Evolutionary conservation across 2,113 vertebrate species (phyloP).

Genomic region (Pachycephala philippinensis): DNA sequence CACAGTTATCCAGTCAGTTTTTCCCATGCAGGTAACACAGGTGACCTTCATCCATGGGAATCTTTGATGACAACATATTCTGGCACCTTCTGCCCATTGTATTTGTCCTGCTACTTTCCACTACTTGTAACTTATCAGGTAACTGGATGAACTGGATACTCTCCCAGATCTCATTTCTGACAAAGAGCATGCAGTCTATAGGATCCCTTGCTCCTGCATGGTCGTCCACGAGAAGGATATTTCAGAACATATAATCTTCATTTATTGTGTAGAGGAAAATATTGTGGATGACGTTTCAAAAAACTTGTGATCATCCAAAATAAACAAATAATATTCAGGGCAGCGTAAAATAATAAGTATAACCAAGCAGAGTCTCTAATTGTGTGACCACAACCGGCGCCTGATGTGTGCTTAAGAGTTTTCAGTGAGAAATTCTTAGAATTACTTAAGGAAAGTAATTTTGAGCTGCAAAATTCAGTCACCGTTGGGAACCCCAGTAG

Average conservation of each 20-base stretch:
- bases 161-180: background rate
- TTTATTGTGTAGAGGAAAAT: background rate
- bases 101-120: background rate
- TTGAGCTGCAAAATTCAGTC: background rate
- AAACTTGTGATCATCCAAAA: background rate
- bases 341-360: background rate
- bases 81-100: background rate
- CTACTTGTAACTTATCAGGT: background rate
- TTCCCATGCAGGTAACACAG: background rate
- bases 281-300: background rate
- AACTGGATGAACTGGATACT: background rate
- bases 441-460: background rate
- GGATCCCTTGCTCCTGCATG: background rate
- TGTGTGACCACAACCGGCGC: background rate
- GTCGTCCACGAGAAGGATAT: background rate
- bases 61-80: background rate
- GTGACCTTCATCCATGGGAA: too few relatives aligned
- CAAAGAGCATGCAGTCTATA: rapidly evolving
- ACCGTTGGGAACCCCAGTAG: background rate
- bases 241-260: background rate
- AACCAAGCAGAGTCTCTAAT: background rate
- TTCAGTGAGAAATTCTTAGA: background rate
- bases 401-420: background rate
- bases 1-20: background rate
- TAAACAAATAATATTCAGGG: background rate